A percentile compares a stretch with the other conserved stretches of the same genome.
Conservation (phyloP, 2,797 vertebrate species). For the Rhabdomys pumilio region DNA sequence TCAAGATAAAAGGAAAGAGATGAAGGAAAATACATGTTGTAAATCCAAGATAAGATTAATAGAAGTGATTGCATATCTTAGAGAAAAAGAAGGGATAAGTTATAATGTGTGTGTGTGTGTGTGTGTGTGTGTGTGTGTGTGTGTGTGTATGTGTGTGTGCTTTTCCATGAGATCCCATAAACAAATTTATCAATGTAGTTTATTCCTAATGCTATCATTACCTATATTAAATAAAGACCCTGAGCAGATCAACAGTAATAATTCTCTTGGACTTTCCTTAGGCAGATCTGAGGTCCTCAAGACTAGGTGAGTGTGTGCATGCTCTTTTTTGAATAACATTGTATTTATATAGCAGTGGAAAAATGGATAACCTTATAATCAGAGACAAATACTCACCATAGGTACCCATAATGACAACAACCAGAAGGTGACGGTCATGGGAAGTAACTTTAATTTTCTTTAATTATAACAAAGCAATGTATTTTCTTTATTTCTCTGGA, state of each 20-base stretch:
- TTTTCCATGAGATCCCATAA: background rate
- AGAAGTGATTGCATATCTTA: background rate
- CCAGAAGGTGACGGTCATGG: background rate
- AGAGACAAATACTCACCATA: background rate
- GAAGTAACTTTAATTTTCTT: background rate
- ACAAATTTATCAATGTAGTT: background rate
- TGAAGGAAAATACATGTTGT: background rate
- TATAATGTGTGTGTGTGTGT: no score
- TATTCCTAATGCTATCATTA: background rate
- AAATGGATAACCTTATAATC: background rate
- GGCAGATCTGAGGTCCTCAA: background rate
- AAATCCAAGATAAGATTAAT: conserved; percentile 33
- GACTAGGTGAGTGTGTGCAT: background rate
- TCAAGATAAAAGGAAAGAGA: conserved; percentile 4
- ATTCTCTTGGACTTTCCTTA: background rate
- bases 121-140: no score
- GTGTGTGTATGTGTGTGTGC: no score
- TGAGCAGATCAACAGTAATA: background rate
- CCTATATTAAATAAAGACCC: background rate
- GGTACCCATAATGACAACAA: background rate
- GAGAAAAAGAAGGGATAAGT: background rate
- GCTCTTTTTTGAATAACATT: background rate
- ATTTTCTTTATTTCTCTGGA: conserved; percentile 37
- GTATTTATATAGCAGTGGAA: background rate
- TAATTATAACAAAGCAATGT: background rate